phyloP scores from a whole-genome alignment of 2,888 invertebrate species.

The Acanthosepion esculentum region DNA sequence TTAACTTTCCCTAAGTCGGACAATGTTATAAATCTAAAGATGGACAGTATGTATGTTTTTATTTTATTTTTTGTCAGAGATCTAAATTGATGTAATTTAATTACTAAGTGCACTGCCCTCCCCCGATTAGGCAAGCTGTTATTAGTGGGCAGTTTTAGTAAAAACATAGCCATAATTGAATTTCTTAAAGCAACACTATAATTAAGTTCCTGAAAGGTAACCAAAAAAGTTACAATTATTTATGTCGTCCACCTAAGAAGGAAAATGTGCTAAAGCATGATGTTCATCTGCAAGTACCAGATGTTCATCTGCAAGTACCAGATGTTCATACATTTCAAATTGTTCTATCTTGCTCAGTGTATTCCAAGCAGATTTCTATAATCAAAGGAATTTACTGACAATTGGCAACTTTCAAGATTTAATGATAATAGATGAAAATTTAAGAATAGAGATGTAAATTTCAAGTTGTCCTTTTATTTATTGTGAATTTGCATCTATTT shows the following conservation, averaged over 20 bases:
- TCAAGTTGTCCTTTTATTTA: no score
- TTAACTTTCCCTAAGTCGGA: background rate
- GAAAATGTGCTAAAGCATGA: background rate
- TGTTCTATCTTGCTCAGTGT: background rate
- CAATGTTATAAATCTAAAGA: background rate
- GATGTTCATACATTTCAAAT: background rate
- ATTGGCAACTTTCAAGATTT: no score
- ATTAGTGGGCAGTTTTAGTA: slow-evolving; percentile 14
- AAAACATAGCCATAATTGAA: slow-evolving; percentile 6
- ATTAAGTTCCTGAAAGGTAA: slow-evolving; percentile 10
- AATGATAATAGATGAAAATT: no score
- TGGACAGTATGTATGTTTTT: background rate
- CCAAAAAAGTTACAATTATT: slow-evolving; percentile 33
- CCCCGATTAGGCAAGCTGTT: background rate
- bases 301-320: background rate
- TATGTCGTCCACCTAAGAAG: background rate
- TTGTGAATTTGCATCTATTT: no score
- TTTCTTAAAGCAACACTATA: background rate
- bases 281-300: background rate
- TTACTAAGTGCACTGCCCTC: background rate
- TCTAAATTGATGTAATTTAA: background rate
- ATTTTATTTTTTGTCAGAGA: background rate
- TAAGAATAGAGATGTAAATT: no score
- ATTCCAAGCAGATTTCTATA: background rate
- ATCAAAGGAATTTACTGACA: background rate